Percentiles rank a stretch among this genome's conserved stretches.
Conservation (phyloP, 2,888 invertebrate species). For the Metallyticus violacea region DNA sequence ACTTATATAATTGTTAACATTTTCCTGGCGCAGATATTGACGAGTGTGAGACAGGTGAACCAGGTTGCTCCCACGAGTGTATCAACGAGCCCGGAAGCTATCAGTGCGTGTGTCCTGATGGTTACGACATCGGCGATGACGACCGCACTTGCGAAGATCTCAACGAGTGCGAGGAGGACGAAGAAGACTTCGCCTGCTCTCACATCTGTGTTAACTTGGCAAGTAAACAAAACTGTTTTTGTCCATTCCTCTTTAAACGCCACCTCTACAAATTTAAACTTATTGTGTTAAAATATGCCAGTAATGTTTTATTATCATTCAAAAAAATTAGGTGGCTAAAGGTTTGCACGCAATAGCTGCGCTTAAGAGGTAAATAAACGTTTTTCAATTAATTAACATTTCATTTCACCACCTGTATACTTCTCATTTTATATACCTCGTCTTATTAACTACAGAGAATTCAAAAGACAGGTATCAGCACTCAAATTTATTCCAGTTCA, state of each 20-base stretch:
- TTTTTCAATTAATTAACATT: no score
- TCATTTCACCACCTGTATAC: no score
- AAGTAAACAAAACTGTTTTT: background rate
- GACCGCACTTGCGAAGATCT: conserved; percentile 40
- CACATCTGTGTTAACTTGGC: conserved; percentile 48
- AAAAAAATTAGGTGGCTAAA: no score
- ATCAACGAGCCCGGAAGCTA: conserved; percentile 49
- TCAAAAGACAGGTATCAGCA: no score
- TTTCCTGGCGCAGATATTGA: conserved; percentile 38
- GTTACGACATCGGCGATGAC: conserved; percentile 43
- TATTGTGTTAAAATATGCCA: no score
- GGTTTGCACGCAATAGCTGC: no score
- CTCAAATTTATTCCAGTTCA: no score
- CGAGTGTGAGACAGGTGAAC: conserved; percentile 39
- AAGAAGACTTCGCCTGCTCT: conserved; percentile 45
- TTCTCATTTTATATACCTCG: no score
- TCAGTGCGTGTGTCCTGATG: conserved; percentile 51
- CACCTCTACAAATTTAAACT: background rate
- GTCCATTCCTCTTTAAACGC: background rate
- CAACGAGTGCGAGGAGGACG: conserved; percentile 32
- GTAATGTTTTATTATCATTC: no score
- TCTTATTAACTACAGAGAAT: no score
- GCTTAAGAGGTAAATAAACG: no score
- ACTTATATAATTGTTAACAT: no score
- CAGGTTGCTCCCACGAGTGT: conserved; percentile 44